Evolutionary conservation across 2,113 vertebrate genomes (phyloP), one percentile per base, ranked within the genome.

Genomic region (Oophaga pumilio): DNA sequence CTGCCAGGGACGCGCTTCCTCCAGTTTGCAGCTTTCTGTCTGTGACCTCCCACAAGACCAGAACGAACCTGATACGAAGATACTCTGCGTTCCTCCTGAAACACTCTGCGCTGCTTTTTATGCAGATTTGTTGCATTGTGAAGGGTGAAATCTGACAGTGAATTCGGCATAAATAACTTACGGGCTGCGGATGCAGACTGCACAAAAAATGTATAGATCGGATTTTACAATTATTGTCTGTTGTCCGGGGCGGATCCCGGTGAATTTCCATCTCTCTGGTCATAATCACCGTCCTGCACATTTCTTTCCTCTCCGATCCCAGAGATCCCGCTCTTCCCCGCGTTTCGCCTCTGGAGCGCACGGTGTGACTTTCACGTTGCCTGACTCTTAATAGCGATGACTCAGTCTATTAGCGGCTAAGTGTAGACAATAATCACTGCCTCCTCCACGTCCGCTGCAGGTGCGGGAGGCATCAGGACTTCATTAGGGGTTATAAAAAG

Each of bases 351-450:
- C 88, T 90, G 66, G 86, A 59, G 60, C 71, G 86, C 9, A 71
- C 83, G 85, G 90, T 86, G 84, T 90, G 56, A 90, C 88, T 89
- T 90, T 92, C 89, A 91, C 88, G 86, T 81, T 53, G 49, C 90
- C 89, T 82, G 71, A 53, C 87, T 88, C 68, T 90, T 71, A 82
- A 73, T 85, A 78, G 84, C 78, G 66, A 89, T 89, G 86, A 83
- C 24, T 88, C 60, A 53, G 17, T 89, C 64, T 73, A 85, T 90
- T 90, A 85, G 89, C 83, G 89, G 85, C 86, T 33, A 53, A 90
- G 20, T 85, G 88, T 76, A 88, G 88, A 85, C 85, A 82, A 86
- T 88, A 77, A 88, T 88, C 84, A 88, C 76, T 68, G 87, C 87
- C 64, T 76, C 78, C 86, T 82, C 64, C 79, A 68, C 83, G 53